Evolutionary conservation across 2,888 invertebrate species (phyloP).

Genomic region (Drosophila nr. perissopoda): DNA sequence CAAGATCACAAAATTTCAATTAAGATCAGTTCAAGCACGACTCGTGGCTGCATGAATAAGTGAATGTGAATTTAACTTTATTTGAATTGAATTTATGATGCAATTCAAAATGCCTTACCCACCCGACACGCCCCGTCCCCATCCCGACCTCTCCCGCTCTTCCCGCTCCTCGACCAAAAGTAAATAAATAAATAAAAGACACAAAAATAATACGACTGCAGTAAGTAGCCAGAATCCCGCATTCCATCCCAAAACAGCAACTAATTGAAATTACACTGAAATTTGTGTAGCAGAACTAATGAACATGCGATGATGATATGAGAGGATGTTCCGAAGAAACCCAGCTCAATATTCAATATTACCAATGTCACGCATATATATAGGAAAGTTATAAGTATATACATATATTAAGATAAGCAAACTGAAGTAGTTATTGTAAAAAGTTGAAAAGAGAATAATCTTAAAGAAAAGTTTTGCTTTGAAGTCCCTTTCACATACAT

Average conservation of each 20-base stretch:
- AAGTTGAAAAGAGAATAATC: neutral
- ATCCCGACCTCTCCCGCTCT: neutral
- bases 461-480: neutral
- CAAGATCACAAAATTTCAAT: slow-evolving; percentile 71
- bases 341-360: slow-evolving; percentile 4
- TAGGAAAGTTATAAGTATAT: no score
- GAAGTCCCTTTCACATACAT: neutral
- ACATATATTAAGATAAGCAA: neutral
- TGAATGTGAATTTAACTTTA: slow-evolving; percentile 64
- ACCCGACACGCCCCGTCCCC: neutral
- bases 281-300: slow-evolving; percentile 26
- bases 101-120: slow-evolving; percentile 48
- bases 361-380: neutral
- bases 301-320: slow-evolving; percentile 11
- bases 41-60: slow-evolving; percentile 53
- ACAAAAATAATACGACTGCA: slow-evolving; percentile 17
- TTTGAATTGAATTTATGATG: slow-evolving; percentile 74
- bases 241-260: slow-evolving; percentile 23
- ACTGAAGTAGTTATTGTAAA: neutral
- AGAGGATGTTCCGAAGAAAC: slow-evolving; percentile 1
- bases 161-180: neutral
- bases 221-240: slow-evolving; percentile 46
- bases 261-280: slow-evolving; percentile 46
- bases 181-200: slow-evolving; percentile 30
- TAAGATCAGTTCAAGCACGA: slow-evolving; percentile 58